Percentiles rank a stretch among this genome's conserved stretches.
These are phyloP conservation scores for Eupithecia subumbrata DNA, from an alignment of 2,888 invertebrate genomes.

Conservation along the genomic window DNA sequence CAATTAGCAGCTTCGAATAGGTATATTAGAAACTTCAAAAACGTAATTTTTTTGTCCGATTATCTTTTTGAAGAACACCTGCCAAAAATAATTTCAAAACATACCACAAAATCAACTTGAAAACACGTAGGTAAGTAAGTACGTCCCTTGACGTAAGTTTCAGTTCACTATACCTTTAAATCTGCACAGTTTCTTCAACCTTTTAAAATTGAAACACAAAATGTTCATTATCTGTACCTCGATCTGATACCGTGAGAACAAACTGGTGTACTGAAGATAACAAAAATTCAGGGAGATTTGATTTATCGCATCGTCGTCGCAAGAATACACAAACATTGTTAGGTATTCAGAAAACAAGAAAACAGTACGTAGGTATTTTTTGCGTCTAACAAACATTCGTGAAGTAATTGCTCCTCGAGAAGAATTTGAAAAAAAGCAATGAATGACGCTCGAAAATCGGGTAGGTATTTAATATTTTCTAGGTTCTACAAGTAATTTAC, in stretches of 20 bases:
- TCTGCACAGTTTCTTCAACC: conserved; percentile 33
- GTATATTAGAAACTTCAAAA: neutral
- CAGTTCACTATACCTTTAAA: conserved; percentile 36
- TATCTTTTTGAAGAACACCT: neutral
- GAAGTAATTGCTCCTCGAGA: neutral
- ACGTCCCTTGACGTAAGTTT: neutral
- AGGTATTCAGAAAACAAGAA: conserved; percentile 31
- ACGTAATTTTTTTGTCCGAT: neutral
- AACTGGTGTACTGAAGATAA: conserved; percentile 42
- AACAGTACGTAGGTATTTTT: neutral
- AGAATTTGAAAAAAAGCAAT: too few species aligned
- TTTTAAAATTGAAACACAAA: conserved; percentile 36
- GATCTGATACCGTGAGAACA: conserved; percentile 58
- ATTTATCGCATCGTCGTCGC: conserved; percentile 49
- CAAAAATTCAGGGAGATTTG: conserved; percentile 41
- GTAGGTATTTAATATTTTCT: too few species aligned
- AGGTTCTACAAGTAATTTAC: too few species aligned
- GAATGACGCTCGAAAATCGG: too few species aligned
- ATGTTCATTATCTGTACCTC: conserved; percentile 49
- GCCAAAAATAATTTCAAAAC: too few species aligned
- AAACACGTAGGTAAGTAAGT: neutral
- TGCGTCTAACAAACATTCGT: neutral
- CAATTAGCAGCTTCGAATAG: neutral
- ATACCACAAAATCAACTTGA: neutral
- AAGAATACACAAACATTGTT: conserved; percentile 40